Evolutionary conservation across 2,888 invertebrate genomes (phyloP).

Genomic region (Isoperla grammatica): DNA sequence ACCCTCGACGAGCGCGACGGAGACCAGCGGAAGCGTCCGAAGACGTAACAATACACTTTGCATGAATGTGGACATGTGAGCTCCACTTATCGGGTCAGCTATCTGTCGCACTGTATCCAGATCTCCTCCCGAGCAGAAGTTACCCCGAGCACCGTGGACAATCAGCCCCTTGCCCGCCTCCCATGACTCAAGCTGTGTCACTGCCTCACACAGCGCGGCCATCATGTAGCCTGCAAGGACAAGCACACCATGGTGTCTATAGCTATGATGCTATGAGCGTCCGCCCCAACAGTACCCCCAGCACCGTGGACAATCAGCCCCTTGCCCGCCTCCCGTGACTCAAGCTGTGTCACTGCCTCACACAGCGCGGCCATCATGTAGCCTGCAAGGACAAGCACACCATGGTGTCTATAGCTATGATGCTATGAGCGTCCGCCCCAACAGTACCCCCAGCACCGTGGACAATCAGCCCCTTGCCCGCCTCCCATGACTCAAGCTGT

Average conservation of each 20-base stretch:
- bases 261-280: too few relatives aligned
- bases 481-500: constrained; percentile 45
- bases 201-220: constrained; percentile 44
- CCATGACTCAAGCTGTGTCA: constrained; percentile 46
- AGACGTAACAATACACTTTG: constrained; percentile 43
- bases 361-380: constrained; percentile 50
- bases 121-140: constrained; percentile 53
- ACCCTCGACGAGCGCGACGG: constrained; percentile 47
- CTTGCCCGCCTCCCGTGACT: constrained; percentile 44
- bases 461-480: constrained; percentile 45
- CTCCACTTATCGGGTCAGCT: constrained; percentile 39
- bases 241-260: too few relatives aligned
- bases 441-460: constrained; percentile 44
- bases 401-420: too few relatives aligned
- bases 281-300: constrained; percentile 48
- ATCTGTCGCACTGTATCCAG: constrained; percentile 42
- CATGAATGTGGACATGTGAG: constrained; percentile 45
- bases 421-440: too few relatives aligned
- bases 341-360: constrained; percentile 42
- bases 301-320: constrained; percentile 45
- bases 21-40: constrained; percentile 45
- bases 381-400: constrained; percentile 44
- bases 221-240: constrained; percentile 49
- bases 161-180: constrained; percentile 44
- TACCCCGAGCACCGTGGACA: constrained; percentile 42